A percentile compares a stretch with the other conserved stretches of the same genome.
Conservation (phyloP, 1,140 invertebrate genomes). For the Plutomurus gul region DNA sequence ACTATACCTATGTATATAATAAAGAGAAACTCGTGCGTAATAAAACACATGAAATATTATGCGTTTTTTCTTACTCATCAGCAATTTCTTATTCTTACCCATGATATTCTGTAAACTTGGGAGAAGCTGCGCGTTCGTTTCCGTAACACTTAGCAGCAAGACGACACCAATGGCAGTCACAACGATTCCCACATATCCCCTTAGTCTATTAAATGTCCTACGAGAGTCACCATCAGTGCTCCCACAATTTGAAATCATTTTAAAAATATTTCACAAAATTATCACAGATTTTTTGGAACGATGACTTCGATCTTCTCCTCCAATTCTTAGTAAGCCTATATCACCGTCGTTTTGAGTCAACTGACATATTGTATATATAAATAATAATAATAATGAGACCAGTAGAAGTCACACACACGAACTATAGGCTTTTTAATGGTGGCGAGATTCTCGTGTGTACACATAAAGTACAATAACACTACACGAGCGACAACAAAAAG, state of each 20-base stretch:
- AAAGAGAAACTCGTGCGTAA: background rate
- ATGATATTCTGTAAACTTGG: constrained; percentile 22
- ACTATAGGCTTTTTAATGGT: no score
- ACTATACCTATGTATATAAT: no score
- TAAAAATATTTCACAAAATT: background rate
- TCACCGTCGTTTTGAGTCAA: background rate
- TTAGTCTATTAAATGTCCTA: no score
- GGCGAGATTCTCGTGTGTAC: background rate
- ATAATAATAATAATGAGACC: no score
- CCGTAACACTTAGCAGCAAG: constrained; percentile 1
- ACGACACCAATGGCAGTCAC: background rate
- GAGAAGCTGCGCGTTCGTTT: background rate
- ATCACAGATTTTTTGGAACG: background rate
- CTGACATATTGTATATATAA: constrained; percentile 27
- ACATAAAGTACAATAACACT: background rate
- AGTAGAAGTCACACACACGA: background rate
- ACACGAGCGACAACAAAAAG: no score
- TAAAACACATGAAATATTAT: background rate
- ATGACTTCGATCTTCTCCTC: no score
- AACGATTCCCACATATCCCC: background rate
- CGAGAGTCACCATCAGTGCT: no score
- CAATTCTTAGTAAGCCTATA: background rate
- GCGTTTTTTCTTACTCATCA: background rate
- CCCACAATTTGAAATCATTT: background rate
- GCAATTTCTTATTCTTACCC: background rate